Base-by-base conservation (phyloP, 2,113 vertebrate species). In the Sinosuthora webbiana region DNA sequence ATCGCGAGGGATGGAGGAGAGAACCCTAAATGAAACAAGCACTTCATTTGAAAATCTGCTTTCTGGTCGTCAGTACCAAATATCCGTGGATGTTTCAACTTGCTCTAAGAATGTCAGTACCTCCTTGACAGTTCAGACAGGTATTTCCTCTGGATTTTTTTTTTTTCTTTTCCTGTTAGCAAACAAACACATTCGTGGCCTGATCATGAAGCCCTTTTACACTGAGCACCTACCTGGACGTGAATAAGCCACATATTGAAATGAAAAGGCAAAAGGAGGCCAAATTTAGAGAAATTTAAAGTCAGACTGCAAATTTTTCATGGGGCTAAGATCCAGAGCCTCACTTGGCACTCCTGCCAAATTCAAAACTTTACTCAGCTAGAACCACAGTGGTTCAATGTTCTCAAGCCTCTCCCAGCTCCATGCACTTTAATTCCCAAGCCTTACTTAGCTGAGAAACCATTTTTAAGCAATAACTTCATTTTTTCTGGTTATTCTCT, bases 101-200 rank as follows among this genome's bases (percentile, higher is more conserved):
- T 97, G 96, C 64, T 90, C 90, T 35, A 33, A 79, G 79, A 95
- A 82, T 6, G 14, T 60, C 65, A 87, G 50, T 9, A 67, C 86
- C n/a, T 93, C 78, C 37, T 27, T 68, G 49, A 71, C 13, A 22
- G 68, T 97, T 75, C 83, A 73, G 45, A 97, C 97, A 96, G 93
- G 97, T 97, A 96, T 73, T 71, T 70, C n/a, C 30, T 64, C 15
- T 12, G 55, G 56, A 62, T 23, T 24, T 37, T 78, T 78, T 69
- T 55, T n/a, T 39, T 9, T 39, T 39, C 3, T 27, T 83, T 89
- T 70, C 42, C 18, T 41, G 3, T 50, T 68, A 73, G 24, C 11
- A 71, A 28, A 24, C 7, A 13, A 35, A 56, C 11, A 59, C 28
- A 49, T 53, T 62, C 15, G 6, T 28, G 31, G 53, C 18, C 49